These are phyloP conservation scores for Heliconius ethilla DNA, from an alignment of 2,888 invertebrate genomes.

Conservation along the genomic window DNA sequence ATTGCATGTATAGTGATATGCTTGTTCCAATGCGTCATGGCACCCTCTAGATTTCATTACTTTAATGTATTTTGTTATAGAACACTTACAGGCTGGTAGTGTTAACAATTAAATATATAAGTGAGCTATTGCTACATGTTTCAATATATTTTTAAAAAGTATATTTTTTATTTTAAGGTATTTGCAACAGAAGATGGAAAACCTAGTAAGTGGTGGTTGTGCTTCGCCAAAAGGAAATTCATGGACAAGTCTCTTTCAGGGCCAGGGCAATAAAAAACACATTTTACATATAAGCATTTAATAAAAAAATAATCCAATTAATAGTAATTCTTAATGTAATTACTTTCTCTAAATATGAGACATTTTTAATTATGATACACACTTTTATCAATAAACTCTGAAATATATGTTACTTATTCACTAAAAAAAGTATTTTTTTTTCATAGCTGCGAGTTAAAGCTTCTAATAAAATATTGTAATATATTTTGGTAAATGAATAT, in stretches of 20 bases:
- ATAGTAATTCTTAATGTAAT: conserved; percentile 7
- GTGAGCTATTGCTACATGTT: too few species aligned
- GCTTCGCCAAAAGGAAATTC: conserved; percentile 99
- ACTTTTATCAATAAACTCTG: conserved; percentile 5
- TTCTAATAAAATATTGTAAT: too few species aligned
- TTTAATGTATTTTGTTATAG: too few species aligned
- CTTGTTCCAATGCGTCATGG: too few species aligned
- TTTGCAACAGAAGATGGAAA: conserved; percentile 95
- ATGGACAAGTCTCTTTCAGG: conserved; percentile 98
- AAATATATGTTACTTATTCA: conserved; percentile 11
- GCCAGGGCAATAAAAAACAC: conserved; percentile 86
- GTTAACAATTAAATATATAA: too few species aligned
- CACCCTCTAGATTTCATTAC: too few species aligned
- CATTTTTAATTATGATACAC: conserved; percentile 8
- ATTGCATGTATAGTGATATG: too few species aligned
- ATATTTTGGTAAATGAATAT: too few species aligned
- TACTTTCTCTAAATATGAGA: background rate
- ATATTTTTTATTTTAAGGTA: conserved; percentile 68
- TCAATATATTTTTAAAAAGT: too few species aligned
- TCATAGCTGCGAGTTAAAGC: background rate
- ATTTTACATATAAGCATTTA: conserved; percentile 37
- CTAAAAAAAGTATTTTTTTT: background rate
- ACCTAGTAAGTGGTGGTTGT: conserved; percentile 99
- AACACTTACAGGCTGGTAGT: too few species aligned
- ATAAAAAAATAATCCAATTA: conserved; percentile 25